Evolutionary conservation across 1,140 invertebrate species (phyloP), one percentile per base, ranked within the genome.

Genomic region (Probaryconus sp.): DNA sequence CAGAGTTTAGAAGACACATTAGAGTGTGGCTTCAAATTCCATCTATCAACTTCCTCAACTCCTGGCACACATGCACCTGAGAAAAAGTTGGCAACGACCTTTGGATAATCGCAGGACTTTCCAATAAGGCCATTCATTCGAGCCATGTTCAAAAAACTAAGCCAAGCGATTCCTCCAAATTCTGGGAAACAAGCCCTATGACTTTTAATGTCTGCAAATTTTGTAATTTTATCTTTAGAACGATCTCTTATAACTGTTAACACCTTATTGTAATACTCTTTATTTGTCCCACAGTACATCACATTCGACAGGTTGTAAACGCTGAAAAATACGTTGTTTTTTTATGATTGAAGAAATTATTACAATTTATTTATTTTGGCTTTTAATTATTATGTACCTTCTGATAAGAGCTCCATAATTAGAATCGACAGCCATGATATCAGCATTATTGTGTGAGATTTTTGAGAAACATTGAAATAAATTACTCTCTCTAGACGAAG

Each of bases 401-500:
- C 92, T 90, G n/a, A 91, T 92, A 17, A 92, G 82, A 76, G 91
- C 93, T 35, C 92, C 92, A 67, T 92, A 92, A 75, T 93, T 92
- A 0, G 92, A 90, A 31, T 93, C 91, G 0, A 92, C 83, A 1
- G 89, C 89, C 9, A 93, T 90, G 47, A 95, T 85, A 79, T 95
- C 93, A n/a, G 91, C 90, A 3, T 87, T 63, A 7, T 88, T 84
- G 2, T 89, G 83, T 17, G 87, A 83, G 16, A 95, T 90, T 48
- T 88, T 86, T 0, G 83, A 76, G 45, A 95, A 88, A 80, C 94
- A 95, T 9, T 91, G 88, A 38, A 91, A 88, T 2, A 86, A 9
- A 40, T 45, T 4, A 83, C 68, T 48, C 82, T 81, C 5, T 7
- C 18, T 61, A 0, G 56, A 61, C 2, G 33, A 2, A 33, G 61